Conservation (phyloP, 2,113 vertebrate species). For the Calyptommatus sinebrachiatus region DNA sequence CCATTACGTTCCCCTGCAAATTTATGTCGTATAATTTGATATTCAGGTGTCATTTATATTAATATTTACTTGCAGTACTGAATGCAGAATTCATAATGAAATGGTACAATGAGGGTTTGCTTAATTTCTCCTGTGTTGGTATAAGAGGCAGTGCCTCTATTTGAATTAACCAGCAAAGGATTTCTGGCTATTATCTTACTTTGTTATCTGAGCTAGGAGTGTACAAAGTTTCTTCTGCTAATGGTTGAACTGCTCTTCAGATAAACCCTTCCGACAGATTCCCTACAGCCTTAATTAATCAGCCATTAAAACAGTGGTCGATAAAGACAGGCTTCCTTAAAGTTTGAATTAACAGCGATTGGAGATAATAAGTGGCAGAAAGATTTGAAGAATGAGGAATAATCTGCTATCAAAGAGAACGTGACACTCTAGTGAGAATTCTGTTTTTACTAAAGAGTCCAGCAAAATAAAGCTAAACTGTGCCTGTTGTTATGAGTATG, state of each 20-base stretch:
- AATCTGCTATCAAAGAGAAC: constrained; percentile 68
- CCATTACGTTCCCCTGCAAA: not conserved
- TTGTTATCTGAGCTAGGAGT: constrained; percentile 83
- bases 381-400: constrained; percentile 65
- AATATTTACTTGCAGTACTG: constrained; percentile 50
- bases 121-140: constrained; percentile 63
- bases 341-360: constrained; percentile 78
- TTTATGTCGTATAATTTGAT: constrained; percentile 29
- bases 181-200: constrained; percentile 75
- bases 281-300: constrained; percentile 77
- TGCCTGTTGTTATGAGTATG: no score
- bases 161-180: constrained; percentile 76
- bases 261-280: constrained; percentile 77
- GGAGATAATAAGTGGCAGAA: constrained; percentile 75
- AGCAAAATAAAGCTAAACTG: constrained; percentile 37
- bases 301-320: constrained; percentile 82
- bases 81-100: constrained; percentile 45
- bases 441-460: constrained; percentile 45
- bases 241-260: constrained; percentile 80
- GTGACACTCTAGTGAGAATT: constrained; percentile 61
- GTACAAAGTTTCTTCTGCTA: constrained; percentile 81
- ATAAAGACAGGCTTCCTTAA: constrained; percentile 78
- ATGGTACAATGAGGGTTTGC: constrained; percentile 52
- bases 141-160: constrained; percentile 79
- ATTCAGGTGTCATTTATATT: constrained; percentile 45